Base-by-base conservation (phyloP, 92 coral and sea anemone species). In the Galaxea fascicularis region DNA sequence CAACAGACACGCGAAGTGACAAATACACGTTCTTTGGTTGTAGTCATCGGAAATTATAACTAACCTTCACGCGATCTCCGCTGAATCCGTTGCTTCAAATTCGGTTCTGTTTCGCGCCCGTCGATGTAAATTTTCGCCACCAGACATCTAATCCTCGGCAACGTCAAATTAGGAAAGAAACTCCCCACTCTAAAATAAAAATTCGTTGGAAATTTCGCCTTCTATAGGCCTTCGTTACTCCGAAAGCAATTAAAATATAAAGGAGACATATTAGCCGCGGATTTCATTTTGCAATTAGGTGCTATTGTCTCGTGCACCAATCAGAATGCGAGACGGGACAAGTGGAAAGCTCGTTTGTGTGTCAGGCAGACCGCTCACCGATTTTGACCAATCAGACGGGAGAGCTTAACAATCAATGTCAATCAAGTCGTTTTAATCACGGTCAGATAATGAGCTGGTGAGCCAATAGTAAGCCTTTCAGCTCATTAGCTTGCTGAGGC, bases 281-380 rank as follows among this genome's bases (percentile, higher is more conserved):
- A 90, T 91, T 91, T 84, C 89, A 90, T 91, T 88, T 90, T 91
- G 95, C 95, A 91, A 91, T 91, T 91, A 91, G 95, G 82, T 71
- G 87, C 90, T 26, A 91, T 91, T 91, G 95, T 91, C 76, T 79
- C 59, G 51, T 49, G 71, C 64, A 45, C 95, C 95, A 91, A 91
- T 91, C 90, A 85, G 74, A 63, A 45, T 31, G 30, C 80, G 56
- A 68, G 75, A 67, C 83, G n/a, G 78, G 87, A 80, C 90, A 91
- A 84, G 87, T 85, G 86, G 92, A 65, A 87, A 82, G 81, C 92
- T 88, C 86, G 83, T 91, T 88, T 91, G 87, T 91, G 87, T 73
- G 89, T 91, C 78, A 56, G 73, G 79, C 77, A 73, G 77, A 87
- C 94, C 94, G 89, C 94, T 89, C 86, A 51, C 74, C 74, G 69